phyloP scores from a whole-genome alignment of 2,888 invertebrate genomes.

The Sesia apiformis region DNA sequence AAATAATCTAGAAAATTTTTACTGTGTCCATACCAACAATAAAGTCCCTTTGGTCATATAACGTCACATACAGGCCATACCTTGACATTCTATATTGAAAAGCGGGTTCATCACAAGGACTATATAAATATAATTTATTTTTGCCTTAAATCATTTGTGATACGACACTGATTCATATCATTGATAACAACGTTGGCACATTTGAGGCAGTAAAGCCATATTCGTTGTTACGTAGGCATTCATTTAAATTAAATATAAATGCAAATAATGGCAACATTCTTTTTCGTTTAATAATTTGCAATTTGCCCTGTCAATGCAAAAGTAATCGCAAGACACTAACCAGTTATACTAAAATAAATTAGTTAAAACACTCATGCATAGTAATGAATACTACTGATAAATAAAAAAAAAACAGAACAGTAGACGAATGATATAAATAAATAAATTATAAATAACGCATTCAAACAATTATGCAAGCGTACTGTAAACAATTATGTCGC shows the following conservation, averaged over 20 bases:
- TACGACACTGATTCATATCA: background rate
- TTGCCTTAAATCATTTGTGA: no score
- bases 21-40: no score
- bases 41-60: no score
- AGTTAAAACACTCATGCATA: constrained; percentile 35
- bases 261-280: constrained; percentile 69
- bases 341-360: constrained; percentile 14
- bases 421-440: constrained; percentile 31
- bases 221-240: constrained; percentile 38
- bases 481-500: constrained; percentile 46
- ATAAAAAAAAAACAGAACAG: constrained; percentile 27
- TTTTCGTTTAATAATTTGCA: constrained; percentile 40
- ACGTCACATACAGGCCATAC: no score
- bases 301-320: constrained; percentile 26
- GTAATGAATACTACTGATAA: constrained; percentile 27
- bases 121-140: no score
- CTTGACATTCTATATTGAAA: no score
- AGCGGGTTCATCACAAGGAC: no score
- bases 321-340: constrained; percentile 21
- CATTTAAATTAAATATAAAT: constrained; percentile 61
- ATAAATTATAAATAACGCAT: constrained; percentile 38
- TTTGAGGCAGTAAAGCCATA: constrained; percentile 6
- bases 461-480: constrained; percentile 9
- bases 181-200: constrained; percentile 11
- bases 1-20: no score